Conservation (phyloP, 2,888 invertebrate genomes). For the Polydesmus complanatus region DNA sequence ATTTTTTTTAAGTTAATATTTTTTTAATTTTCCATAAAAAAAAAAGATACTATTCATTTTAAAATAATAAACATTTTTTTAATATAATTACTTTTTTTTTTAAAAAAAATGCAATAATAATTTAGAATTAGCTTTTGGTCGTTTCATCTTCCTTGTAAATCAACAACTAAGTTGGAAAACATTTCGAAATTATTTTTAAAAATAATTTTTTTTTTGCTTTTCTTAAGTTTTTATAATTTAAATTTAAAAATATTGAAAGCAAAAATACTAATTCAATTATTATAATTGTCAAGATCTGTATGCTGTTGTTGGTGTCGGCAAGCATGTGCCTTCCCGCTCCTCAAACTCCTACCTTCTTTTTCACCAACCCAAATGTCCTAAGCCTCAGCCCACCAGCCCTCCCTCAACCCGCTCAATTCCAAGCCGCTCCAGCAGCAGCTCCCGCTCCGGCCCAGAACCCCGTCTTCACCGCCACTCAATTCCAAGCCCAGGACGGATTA, state of each 20-base stretch:
- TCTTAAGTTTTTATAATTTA: no score
- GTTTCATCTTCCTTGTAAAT: no score
- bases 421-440: not conserved
- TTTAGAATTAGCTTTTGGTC: no score
- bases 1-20: no score
- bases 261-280: no score
- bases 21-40: no score
- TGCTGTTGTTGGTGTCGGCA: not conserved
- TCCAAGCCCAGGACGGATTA: not conserved
- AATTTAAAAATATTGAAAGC: no score
- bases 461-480: not conserved
- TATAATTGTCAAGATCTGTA: not conserved
- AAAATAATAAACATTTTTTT: no score
- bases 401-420: constrained; percentile 5
- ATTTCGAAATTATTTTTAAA: not conserved
- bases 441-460: not conserved
- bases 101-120: no score
- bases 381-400: constrained; percentile 9
- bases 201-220: not conserved
- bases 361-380: constrained; percentile 7
- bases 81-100: no score
- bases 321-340: not conserved
- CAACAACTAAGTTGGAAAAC: not conserved
- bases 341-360: constrained; percentile 10
- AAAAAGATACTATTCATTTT: no score